Evolutionary conservation across 2,113 vertebrate species (phyloP), one percentile per base, ranked within the genome.

Genomic region (Naja naja): DNA sequence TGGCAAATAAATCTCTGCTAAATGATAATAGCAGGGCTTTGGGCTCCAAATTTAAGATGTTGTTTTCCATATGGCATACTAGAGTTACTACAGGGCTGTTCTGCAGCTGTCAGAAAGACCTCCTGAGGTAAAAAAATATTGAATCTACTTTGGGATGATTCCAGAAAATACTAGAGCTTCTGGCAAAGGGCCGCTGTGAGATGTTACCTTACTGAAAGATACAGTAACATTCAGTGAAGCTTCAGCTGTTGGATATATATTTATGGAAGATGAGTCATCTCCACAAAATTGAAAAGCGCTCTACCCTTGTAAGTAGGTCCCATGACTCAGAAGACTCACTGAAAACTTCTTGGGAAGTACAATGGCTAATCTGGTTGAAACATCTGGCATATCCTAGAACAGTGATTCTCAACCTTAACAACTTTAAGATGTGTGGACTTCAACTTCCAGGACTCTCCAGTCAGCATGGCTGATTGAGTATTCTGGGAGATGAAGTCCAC

Each of bases 21-120:
- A 95, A 92, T 90, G 89, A 89, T 91, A 93, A 86, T 93, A 30
- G 52, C 90, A 95, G 45, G 45, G 93, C n/a, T 95, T 95, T 0
- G 74, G 27, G 12, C 89, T 52, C 34, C 5, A 56, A 93, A 89
- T 18, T 54, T 88, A 47, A 87, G 85, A 47, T 92, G 11, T 14
- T 92, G 14, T 23, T 34, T 39, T 16, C 69, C n/a, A 10, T 60
- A 85, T n/a, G 0, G 18, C 22, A 94, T 94, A 30, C 23, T 49
- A 94, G 88, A 92, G 12, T 2, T 90, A 43, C 0, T 43, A 0
- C 27, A 14, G 6, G 91, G 14, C 30, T 64, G 55, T 6, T 47
- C 74, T 30, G 27, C 74, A 64, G 4, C 8, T 89, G 6, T 64
- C 0, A 91, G 0, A 39, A 2, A 23, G 20, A n/a, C 58, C 56